A percentile compares a stretch with the other conserved stretches of the same genome.
These are phyloP conservation scores for Nyleta sp. DNA, from an alignment of 2,888 invertebrate species.

Conservation along the genomic window DNA sequence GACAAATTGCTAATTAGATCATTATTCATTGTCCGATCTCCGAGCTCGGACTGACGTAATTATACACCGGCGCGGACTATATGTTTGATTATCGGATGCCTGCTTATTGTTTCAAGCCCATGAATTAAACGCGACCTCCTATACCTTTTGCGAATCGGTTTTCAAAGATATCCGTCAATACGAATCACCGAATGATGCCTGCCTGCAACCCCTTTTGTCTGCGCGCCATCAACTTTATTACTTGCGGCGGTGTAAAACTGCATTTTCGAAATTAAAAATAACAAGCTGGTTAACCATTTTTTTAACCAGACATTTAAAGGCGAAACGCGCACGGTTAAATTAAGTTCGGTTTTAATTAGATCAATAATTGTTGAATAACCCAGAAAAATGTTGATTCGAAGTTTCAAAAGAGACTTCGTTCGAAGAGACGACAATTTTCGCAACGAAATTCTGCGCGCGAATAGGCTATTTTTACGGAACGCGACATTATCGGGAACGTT, in stretches of 20 bases:
- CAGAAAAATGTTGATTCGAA: background rate
- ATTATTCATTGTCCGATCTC: constrained; percentile 3
- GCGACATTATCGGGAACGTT: constrained; percentile 33
- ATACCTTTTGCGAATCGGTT: constrained; percentile 14
- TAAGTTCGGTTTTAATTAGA: no score
- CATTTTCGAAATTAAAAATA: constrained; percentile 18
- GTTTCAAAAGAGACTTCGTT: background rate
- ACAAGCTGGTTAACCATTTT: background rate
- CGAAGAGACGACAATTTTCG: background rate
- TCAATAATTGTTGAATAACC: no score
- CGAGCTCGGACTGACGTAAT: background rate
- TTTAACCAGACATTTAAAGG: background rate
- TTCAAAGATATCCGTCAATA: constrained; percentile 34
- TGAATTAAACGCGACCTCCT: constrained; percentile 22
- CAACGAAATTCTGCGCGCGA: background rate
- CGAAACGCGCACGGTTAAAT: background rate
- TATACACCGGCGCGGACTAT: constrained; percentile 1
- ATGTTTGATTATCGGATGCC: constrained; percentile 24
- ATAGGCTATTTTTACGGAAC: constrained; percentile 41
- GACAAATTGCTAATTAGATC: constrained; percentile 19
- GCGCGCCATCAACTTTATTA: constrained; percentile 36
- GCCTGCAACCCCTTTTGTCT: constrained; percentile 9
- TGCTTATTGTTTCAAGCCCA: constrained; percentile 13
- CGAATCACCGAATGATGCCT: constrained; percentile 22
- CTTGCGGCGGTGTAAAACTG: background rate